Base-by-base conservation (phyloP, 2,797 vertebrate genomes). In the Chloroceryle inda region DNA sequence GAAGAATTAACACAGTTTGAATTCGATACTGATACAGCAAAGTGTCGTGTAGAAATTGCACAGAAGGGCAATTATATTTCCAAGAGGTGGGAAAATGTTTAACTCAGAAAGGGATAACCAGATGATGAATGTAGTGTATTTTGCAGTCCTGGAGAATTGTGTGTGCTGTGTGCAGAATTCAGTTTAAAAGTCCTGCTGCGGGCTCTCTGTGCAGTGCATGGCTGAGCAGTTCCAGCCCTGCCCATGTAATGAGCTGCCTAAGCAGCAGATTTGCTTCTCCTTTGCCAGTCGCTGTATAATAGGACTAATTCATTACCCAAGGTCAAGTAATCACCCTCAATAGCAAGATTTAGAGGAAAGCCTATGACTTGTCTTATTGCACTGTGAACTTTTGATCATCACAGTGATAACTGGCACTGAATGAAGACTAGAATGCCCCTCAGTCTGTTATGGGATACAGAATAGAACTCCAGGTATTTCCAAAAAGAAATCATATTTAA, bases 281-380 rank as follows among this genome's bases (percentile, higher is more conserved):
- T 56, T n/a, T 94, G 92, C 94, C 94, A 97, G 92, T 94, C 97
- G 96, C 91, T 96, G 63, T 49, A 94, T 95, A 97, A 97, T 96
- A 75, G 94, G 85, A 89, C 89, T 96, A 96, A 93, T 95, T 96
- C 92, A 94, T 94, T 94, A 95, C 68, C 78, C 88, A 91, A 85
- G 90, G 88, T 85, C 88, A 95, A 96, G 91, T 85, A 96, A 96
- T 96, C 89, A 94, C 88, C 94, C 89, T 97, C 89, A 95, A 89
- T 89, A 94, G 92, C 56, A 88, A 96, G 92, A 93, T 86, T 92
- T 93, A 95, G 80, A 72, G 73, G 80, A 73, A 64, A 87, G 63
- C 37, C 88, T 59, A 7, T 68, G 88, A 83, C 87, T 88, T 75
- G 72, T 64, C 80, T 78, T 73, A n/a, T 68, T 94, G 81, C 6